Conservation (phyloP, 64 coral and sea anemone genomes). For the Porites lutea region DNA sequence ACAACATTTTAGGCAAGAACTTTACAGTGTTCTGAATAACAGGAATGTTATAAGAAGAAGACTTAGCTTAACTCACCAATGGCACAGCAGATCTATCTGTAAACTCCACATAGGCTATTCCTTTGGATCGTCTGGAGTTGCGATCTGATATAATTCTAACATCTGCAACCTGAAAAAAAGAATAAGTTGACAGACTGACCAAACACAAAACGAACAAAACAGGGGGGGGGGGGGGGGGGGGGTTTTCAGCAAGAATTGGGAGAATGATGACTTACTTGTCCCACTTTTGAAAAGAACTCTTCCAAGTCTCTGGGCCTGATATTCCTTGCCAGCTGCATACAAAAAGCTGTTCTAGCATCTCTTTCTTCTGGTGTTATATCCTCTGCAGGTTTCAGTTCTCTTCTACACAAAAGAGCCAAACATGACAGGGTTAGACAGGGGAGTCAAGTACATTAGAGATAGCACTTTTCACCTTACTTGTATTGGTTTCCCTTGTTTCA, state of each 20-base stretch:
- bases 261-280: constrained; percentile 68
- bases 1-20: too few relatives aligned
- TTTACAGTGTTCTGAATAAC: too few relatives aligned
- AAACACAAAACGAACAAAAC: neutral
- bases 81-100: constrained; percentile 97
- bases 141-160: constrained; percentile 98
- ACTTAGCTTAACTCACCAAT: constrained; percentile 69
- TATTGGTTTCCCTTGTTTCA: too few relatives aligned
- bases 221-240: too few relatives aligned
- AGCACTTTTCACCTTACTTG: too few relatives aligned
- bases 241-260: too few relatives aligned
- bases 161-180: constrained; percentile 76
- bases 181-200: neutral
- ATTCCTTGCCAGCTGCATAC: constrained; percentile 99
- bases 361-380: constrained; percentile 83
- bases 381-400: constrained; percentile 66
- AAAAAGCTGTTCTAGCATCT: constrained; percentile 97
- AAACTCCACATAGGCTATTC: constrained; percentile 99
- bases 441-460: too few relatives aligned
- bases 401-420: neutral
- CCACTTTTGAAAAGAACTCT: constrained; percentile 99
- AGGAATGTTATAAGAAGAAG: too few relatives aligned
- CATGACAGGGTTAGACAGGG: neutral
- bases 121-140: constrained; percentile 98
- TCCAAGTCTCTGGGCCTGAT: constrained; percentile 96